Base-by-base conservation (phyloP, 2,888 invertebrate genomes). In the Subacronicta megacephala region DNA sequence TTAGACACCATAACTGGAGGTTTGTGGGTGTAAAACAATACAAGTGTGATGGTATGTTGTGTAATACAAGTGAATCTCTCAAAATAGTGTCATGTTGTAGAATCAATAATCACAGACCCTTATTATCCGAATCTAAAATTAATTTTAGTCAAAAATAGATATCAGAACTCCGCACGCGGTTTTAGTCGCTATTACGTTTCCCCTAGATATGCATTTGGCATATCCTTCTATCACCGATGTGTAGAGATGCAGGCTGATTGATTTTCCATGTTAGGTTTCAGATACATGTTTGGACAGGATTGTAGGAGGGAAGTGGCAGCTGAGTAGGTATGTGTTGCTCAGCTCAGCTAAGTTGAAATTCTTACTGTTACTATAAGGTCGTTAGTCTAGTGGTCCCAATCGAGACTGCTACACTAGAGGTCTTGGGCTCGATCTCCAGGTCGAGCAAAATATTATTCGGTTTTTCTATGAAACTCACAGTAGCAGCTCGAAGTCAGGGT, bases 191-290 rank as follows among this genome's bases (percentile, higher is more conserved):
- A 38, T 31, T 17, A 7, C n/a, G 16, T 37, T 59, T 15, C 10
- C 7, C 23, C 15, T 18, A 42, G 52, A 36, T 45, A 38, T 47
- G 20, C 36, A 33, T 38, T 52, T 35, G 41, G 54, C 29, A 20
- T 43, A 45, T 50, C 42, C 53, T 60, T 52, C 44, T 12, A 20
- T 16, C n/a, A 12, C 29, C 31, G 29, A 40, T 13, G 44, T 45
- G 58, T 36, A 62, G 51, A n/a, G 13, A 36, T 52, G 62, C 56
- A 44, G 45, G 33, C 69, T 62, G 74, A 75, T 75, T 75, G 75
- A 70, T 67, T 75, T 75, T 67, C 77, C 74, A 51, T 75, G 77
- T 75, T 51, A 41, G 52, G 49, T 62, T 43, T 26, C 45, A 35
- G 50, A 18, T 47, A 76, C 74, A 71, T 65, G 71, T 73, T 66